Evolutionary conservation across 2,797 vertebrate genomes (phyloP), one percentile per base, ranked within the genome.

Genomic region (Smutsia gigantea): DNA sequence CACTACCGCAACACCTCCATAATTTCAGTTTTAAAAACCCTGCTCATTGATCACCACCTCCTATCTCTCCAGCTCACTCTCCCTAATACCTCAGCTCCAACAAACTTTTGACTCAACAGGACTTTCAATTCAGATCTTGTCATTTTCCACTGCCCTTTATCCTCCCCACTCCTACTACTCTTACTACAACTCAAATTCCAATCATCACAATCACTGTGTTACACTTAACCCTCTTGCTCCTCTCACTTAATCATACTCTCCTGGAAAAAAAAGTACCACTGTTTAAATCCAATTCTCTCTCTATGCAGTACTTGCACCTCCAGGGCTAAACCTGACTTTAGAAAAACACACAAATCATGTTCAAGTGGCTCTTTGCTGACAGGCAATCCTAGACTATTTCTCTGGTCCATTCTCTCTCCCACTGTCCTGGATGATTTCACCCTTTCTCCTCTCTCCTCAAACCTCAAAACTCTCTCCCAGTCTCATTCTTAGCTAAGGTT

Each of bases 11-110:
- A 77, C 39, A 84, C 7, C n/a, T 86, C 64, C 31, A 59, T 53
- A 87, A 82, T 66, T 72, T 77, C 82, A 49, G 37, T 84, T 87
- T 94, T 92, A 84, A 87, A 90, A 68, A 39, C 18, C 64, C 59
- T 90, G 39, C 5, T 46, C 64, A 84, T 19, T 57, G 23, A 79
- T 34, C n/a, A 89, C 11, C 59, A 85, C 11, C 11, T 86, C 88
- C 55, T 63, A 64, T 49, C 72, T 82, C 75, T 63, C 25, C 17
- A n/a, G 27, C 10, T 64, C 57, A 55, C 19, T 53, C 53, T 63
- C 79, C 46, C 66, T 74, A 68, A 49, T 11, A 31, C 12, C 53
- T 68, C n/a, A 42, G 57, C 37, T 81, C 34, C 37, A 86, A 72
- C 37, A 63, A 84, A 57, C 25, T n/a, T n/a, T 63, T 53, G 39